Evolutionary conservation across 2,113 vertebrate species (phyloP).

Genomic region (Onychostoma macrolepis): DNA sequence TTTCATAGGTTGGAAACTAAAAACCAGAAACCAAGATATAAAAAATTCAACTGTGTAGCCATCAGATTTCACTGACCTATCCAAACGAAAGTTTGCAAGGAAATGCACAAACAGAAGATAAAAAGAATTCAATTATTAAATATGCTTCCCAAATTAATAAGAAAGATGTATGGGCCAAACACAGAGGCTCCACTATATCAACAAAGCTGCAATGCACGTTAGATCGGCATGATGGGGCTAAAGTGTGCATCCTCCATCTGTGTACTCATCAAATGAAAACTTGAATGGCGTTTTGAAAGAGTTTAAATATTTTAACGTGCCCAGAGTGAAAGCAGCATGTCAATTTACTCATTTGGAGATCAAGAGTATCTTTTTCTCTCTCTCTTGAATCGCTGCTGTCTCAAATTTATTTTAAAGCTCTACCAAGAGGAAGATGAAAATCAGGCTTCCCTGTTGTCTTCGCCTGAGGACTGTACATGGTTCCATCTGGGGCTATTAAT

Average conservation of each 20-base stretch:
- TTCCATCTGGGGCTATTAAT: constrained; percentile 19
- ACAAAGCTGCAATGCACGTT: not conserved
- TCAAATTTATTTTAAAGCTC: constrained; percentile 12
- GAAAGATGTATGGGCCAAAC: not conserved
- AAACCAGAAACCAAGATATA: too few relatives aligned
- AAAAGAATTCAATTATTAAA: not conserved
- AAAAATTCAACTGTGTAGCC: not conserved
- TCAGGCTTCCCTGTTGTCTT: not conserved
- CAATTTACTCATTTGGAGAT: not conserved
- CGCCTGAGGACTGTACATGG: not conserved
- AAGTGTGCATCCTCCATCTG: not conserved
- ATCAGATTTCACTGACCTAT: not conserved
- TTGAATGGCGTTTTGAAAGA: not conserved
- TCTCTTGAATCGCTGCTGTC: not conserved
- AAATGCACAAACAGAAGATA: not conserved
- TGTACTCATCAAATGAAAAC: constrained; percentile 4
- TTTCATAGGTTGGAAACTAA: too few relatives aligned
- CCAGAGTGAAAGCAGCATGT: not conserved
- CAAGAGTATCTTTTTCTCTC: not conserved
- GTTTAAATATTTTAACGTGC: not conserved
- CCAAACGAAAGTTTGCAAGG: not conserved
- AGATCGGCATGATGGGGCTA: not conserved
- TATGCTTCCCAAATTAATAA: not conserved
- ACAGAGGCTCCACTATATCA: not conserved
- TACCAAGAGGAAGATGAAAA: not conserved